phyloP scores from a whole-genome alignment of 2,113 vertebrate species.

The Abramis brama region DNA sequence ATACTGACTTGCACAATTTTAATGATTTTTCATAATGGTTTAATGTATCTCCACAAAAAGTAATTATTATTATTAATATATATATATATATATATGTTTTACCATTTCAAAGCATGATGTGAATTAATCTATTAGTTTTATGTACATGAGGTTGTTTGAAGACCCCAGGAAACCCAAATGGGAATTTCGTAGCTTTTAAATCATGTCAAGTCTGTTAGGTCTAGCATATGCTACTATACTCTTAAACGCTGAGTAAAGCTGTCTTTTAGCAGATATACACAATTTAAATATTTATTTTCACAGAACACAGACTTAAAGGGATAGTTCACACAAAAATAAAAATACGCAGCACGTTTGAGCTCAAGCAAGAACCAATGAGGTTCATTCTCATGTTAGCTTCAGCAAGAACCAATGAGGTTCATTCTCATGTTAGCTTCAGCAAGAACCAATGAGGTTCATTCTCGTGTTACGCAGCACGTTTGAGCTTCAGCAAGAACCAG shows the following conservation, averaged over 20 bases:
- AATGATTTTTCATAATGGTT: slow-evolving; percentile 14
- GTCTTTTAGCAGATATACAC: background rate
- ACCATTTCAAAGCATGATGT: background rate
- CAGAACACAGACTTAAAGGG: too few relatives aligned
- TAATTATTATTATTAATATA: background rate
- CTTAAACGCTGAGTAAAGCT: background rate
- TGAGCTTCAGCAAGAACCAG: too few relatives aligned
- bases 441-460: too few relatives aligned
- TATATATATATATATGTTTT: too few relatives aligned
- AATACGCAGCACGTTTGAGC: too few relatives aligned
- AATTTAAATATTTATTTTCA: background rate
- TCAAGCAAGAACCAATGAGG: too few relatives aligned
- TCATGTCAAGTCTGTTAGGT: background rate
- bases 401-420: too few relatives aligned
- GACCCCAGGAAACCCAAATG: background rate
- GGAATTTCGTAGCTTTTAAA: background rate
- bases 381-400: too few relatives aligned
- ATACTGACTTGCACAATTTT: background rate
- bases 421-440: too few relatives aligned
- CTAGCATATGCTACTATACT: background rate
- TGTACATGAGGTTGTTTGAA: background rate
- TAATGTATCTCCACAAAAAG: background rate
- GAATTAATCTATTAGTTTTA: background rate
- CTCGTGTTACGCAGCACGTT: too few relatives aligned
- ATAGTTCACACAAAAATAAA: too few relatives aligned